Evolutionary conservation across 2,888 invertebrate genomes (phyloP), one percentile per base, ranked within the genome.

Genomic region (Tenthredo amoena): DNA sequence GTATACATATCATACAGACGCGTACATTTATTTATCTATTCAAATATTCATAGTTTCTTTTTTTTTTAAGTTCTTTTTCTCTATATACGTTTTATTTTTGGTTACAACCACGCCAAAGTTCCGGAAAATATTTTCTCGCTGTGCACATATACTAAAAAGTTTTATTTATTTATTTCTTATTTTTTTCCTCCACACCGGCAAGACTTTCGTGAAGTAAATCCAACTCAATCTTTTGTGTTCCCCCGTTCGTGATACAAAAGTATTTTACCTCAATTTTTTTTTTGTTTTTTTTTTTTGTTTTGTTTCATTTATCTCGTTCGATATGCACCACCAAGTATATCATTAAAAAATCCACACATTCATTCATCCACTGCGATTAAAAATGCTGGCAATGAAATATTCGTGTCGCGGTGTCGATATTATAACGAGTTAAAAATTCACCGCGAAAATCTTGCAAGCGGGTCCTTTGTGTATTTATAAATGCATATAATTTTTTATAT

Each of bases 401-500:
- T 37, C 81, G 81, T 68, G 81, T 81, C 81, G 81, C 81, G 81
- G 81, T 81, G 58, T 81, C 81, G 62, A 81, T 81, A 62, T 62
- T 40, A 62, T 21, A 55, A 21, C 81, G 81, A 58, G 81, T 81
- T 62, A 55, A 81, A 58, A 40, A 81, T 81, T 81, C 81, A 81
- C 58, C 81, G 81, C 81, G 81, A 81, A 62, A 81, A 81, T 81
- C 81, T 81, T 81, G 81, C 62, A 62, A 81, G 81, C 81, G 58
- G 58, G 34, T 47, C 9, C 9, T 37, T 84, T 84, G 74, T 71
- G 50, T 68, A 47, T 77, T 81, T 47, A 77, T 86, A 82, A 87
- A 87, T 87, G 86, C 85, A 83, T 87, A 86, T 87, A 86, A 85
- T 87, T 85, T 85, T 50, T 82, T 58, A 72, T 85, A 90, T 88